Evolutionary conservation across 2,888 invertebrate genomes (phyloP), one percentile per base, ranked within the genome.

Genomic region (Chymomyza procnemis): DNA sequence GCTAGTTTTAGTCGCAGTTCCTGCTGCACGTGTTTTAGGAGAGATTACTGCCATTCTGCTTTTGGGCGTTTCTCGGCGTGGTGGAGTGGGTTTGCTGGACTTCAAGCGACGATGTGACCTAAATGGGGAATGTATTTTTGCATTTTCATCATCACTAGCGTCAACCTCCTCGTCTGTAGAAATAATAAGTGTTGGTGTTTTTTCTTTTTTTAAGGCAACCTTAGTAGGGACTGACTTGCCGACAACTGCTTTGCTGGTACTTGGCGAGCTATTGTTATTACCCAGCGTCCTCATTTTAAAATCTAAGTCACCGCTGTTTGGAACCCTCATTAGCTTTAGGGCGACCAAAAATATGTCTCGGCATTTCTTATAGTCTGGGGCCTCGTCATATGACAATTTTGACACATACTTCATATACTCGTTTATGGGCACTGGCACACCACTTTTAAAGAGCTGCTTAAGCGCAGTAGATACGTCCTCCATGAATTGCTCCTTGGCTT

Each of bases 291-390:
- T 86, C 0, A 85, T 3, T 56, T 86, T 85, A 5, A 90, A 88
- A 6, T 89, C 93, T 19, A 96, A 89, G 74, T 94, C 93, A 52
- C 93, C 93, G 54, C 88, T 92, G 60, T 92, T 90, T 0, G 92
- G 88, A 50, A 93, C 92, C 8, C 94, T 94, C 60, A 93, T 90
- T 19, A 92, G 91, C 85, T 95, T 94, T 0, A 97, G 90, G 14
- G 94, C 96, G 54, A 91, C 91, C 22, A 92, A 90, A 73, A 97
- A 94, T 16, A 95, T 91, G 70, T 93, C 92, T 16, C 93, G 92
- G 73, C 95, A 94, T 88, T 94, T 94, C 0, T 93, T 91, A 88
- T 97, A 97, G 88, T 97, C 94, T 0, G 97, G 96, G 14, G 90
- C 90, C 18, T 94, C 94, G 80, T 95, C 93, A 77, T 95, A 95